Conservation (phyloP, 1,140 invertebrate species). For the Sycophaga agraensis region DNA sequence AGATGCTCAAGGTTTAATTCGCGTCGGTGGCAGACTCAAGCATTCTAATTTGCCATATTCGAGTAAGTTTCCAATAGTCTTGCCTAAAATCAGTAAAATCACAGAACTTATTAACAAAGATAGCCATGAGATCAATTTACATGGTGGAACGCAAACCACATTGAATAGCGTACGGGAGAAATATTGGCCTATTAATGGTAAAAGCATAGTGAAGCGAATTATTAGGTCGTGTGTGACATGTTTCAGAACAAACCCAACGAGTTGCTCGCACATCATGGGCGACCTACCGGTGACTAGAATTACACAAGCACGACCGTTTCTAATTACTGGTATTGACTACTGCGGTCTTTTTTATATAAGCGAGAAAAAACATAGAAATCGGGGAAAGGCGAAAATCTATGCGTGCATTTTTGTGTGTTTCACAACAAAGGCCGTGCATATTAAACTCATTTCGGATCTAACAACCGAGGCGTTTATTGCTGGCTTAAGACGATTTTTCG, state of each 20-base stretch:
- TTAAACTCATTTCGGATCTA: too few species aligned
- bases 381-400: too few species aligned
- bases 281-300: slow-evolving; percentile 40
- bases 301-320: slow-evolving; percentile 34
- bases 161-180: background rate
- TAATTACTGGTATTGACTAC: slow-evolving; percentile 40
- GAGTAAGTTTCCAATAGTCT: slow-evolving; percentile 38
- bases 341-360: slow-evolving; percentile 40
- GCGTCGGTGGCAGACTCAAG: slow-evolving; percentile 38
- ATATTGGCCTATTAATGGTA: background rate
- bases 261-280: slow-evolving; percentile 40
- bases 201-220: background rate
- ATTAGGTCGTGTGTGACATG: slow-evolving; percentile 18
- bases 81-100: slow-evolving; percentile 33
- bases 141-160: slow-evolving; percentile 29
- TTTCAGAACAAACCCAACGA: slow-evolving; percentile 4
- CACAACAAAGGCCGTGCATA: slow-evolving; percentile 38
- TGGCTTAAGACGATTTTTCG: slow-evolving; percentile 37
- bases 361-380: slow-evolving; percentile 27
- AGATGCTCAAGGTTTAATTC: slow-evolving; percentile 28
- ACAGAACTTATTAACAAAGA: slow-evolving; percentile 31
- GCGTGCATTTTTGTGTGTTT: slow-evolving; percentile 28
- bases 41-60: slow-evolving; percentile 31
- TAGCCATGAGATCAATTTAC: slow-evolving; percentile 32
- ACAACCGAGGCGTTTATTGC: slow-evolving; percentile 37